phyloP scores from a whole-genome alignment of 1,140 invertebrate genomes.

The Portunus trituberculatus region DNA sequence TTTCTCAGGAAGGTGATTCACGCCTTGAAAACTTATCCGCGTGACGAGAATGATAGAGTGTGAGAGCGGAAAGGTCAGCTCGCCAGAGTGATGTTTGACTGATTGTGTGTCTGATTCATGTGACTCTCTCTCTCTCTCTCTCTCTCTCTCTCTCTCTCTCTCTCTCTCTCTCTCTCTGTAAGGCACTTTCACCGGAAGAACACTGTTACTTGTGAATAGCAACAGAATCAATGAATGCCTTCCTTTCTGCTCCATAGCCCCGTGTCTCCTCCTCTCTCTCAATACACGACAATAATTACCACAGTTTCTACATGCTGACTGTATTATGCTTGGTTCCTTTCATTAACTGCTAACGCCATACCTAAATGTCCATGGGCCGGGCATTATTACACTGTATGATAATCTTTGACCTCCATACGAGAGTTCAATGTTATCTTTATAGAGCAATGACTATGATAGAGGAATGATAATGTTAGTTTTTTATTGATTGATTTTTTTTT shows the following conservation, averaged over 20 bases:
- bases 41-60: background rate
- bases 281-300: background rate
- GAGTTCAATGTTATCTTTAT: background rate
- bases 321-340: background rate
- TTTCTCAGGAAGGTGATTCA: background rate
- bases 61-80: background rate
- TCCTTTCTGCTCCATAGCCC: background rate
- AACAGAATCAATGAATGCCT: slow-evolving; percentile 12
- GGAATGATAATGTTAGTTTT: too few species aligned
- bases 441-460: too few species aligned
- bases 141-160: too few species aligned
- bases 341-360: background rate
- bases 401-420: background rate
- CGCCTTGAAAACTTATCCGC: background rate
- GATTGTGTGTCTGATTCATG: too few species aligned
- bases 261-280: background rate
- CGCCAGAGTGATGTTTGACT: too few species aligned
- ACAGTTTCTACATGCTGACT: background rate
- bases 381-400: too few species aligned
- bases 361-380: too few species aligned
- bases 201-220: background rate
- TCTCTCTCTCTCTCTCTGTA: too few species aligned
- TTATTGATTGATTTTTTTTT: too few species aligned
- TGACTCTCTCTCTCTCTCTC: too few species aligned
- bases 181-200: background rate